Conservation (phyloP, 2,113 vertebrate genomes). For the Apus apus region DNA sequence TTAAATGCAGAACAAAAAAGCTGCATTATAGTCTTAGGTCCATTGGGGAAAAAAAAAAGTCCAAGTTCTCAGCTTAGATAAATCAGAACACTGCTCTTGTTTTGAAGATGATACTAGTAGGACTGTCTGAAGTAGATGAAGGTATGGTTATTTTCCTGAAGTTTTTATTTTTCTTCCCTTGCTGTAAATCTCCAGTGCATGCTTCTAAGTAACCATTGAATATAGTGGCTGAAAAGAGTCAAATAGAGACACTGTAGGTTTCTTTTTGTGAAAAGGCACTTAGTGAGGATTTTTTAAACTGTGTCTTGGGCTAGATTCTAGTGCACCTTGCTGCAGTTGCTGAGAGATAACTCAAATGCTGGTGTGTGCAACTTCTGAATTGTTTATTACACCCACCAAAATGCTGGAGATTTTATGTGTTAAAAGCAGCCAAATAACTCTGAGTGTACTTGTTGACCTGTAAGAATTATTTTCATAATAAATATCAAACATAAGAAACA, state of each 20-base stretch:
- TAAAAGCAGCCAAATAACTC: neutral
- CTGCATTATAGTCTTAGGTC: neutral
- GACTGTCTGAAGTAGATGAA: neutral
- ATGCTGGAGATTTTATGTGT: neutral
- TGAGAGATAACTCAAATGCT: neutral
- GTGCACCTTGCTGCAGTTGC: neutral
- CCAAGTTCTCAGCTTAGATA: neutral
- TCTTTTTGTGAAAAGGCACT: neutral
- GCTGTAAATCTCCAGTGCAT: neutral
- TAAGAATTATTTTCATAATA: neutral
- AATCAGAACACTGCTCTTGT: neutral
- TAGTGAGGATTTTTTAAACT: neutral
- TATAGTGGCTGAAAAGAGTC: neutral
- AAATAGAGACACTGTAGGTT: neutral
- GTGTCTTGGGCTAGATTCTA: neutral
- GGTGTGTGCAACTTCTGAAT: neutral
- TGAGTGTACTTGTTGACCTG: neutral
- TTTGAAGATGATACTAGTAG: neutral
- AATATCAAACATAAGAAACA: neutral
- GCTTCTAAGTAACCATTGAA: neutral
- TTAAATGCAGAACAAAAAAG: neutral
- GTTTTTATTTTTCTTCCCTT: neutral
- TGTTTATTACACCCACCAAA: neutral
- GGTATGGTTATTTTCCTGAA: neutral
- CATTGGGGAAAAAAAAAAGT: accelerated